A percentile compares a stretch with the other conserved stretches of the same genome.
These are phyloP conservation scores for Andricus curvator DNA, from an alignment of 2,888 invertebrate species.

Conservation along the genomic window DNA sequence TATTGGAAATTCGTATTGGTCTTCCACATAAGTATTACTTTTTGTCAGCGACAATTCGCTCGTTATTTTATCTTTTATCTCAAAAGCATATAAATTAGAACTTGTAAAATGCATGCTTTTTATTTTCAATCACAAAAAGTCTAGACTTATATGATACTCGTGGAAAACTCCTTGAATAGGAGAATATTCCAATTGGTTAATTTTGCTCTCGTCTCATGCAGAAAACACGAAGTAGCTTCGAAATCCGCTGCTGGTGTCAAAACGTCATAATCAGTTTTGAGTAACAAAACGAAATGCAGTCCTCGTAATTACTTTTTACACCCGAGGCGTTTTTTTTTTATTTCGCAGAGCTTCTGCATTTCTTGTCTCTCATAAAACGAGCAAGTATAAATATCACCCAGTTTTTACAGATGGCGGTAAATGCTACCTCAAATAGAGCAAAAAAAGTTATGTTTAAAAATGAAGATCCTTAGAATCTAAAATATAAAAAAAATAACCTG, in stretches of 20 bases:
- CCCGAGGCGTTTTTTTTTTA: conserved; percentile 8
- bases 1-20: not conserved
- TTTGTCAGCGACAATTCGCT: not conserved
- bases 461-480: not conserved
- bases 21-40: not conserved
- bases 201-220: not conserved
- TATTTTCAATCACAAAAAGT: not conserved
- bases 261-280: not conserved
- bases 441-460: too few species aligned
- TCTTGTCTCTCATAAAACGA: not conserved
- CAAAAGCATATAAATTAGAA: too few species aligned
- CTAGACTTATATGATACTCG: not conserved
- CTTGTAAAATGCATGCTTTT: not conserved
- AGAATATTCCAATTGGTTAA: not conserved
- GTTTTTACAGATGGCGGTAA: too few species aligned
- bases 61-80: too few species aligned
- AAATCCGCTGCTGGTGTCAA: not conserved
- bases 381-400: not conserved
- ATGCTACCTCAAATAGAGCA: too few species aligned
- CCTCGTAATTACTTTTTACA: not conserved
- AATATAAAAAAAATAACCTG: not conserved
- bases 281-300: not conserved
- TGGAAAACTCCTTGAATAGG: not conserved
- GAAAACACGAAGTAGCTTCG: not conserved
- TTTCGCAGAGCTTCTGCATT: not conserved